Evolutionary conservation across 2,113 vertebrate genomes (phyloP).

Genomic region (Dendrocopos noguchii): DNA sequence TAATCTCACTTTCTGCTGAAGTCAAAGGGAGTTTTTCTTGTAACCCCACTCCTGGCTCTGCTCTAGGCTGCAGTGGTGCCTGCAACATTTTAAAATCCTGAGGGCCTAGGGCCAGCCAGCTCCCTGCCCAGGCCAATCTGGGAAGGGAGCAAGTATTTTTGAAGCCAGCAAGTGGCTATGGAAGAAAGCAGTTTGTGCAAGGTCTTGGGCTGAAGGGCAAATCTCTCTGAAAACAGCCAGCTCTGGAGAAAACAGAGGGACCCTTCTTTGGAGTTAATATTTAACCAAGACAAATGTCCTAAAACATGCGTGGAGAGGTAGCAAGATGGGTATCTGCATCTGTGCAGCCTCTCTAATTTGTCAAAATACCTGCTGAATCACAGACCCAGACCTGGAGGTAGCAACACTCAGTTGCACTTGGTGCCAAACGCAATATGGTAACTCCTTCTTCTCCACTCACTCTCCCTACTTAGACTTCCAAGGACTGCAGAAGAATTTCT

Average conservation of each 20-base stretch:
- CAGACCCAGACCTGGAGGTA: neutral
- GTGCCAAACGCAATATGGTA: constrained; percentile 35
- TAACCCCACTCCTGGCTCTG: neutral
- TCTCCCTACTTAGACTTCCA: neutral
- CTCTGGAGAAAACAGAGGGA: neutral
- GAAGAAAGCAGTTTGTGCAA: neutral
- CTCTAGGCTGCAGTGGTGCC: neutral
- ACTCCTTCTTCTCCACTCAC: neutral
- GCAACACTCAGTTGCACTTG: neutral
- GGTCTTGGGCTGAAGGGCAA: neutral
- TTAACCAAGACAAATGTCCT: neutral
- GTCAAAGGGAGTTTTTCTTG: neutral
- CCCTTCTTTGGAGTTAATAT: neutral
- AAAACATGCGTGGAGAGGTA: neutral
- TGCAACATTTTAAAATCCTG: neutral
- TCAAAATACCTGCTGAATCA: neutral
- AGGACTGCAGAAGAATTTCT: constrained; percentile 58
- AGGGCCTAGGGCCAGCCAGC: neutral
- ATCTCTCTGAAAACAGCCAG: neutral
- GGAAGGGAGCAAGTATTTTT: neutral
- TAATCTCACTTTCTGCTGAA: constrained; percentile 9
- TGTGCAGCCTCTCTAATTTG: neutral
- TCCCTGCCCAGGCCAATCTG: neutral
- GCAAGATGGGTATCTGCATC: neutral
- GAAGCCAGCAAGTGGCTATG: neutral